Evolutionary conservation across 2,113 vertebrate species (phyloP), one percentile per base, ranked within the genome.

Genomic region (Mesembrinibis cayennensis): DNA sequence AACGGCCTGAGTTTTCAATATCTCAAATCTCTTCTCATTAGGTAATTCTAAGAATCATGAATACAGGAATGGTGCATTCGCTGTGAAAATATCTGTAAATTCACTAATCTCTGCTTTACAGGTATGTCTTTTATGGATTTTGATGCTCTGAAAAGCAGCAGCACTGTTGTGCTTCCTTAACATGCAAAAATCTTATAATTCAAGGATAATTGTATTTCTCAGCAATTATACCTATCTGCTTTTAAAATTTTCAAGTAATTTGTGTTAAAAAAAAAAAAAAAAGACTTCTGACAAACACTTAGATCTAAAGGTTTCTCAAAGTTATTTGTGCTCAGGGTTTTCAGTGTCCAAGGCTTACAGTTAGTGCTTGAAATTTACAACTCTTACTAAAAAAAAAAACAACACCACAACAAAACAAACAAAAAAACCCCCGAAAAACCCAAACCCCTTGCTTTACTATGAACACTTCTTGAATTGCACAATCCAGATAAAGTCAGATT

Each of bases 61-160:
- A 49, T 21, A 78, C 8, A 59, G 27, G 42, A 85, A 38, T 10
- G 4, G 11, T 6, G 2, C 6, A 42, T n/a, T 45, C 0, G 0
- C 21, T 27, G 23, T 30, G 67, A 70, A 81, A 94, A 34, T 9
- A 87, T 7, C 26, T 42, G 56, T 42, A 71, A 82, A 72, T 44
- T 45, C n/a, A 71, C 25, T 66, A 42, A 71, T 59, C 8, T 62
- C 40, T 66, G 18, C 16, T 86, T 49, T 66, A 0, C 13, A 62
- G 42, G 23, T 49, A 58, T 15, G 19, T 7, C 16, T 36, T 88
- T 29, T 21, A 17, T 17, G 26, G 34, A 53, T 74, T 44, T 50
- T 38, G 9, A 42, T 47, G n/a, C 25, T 44, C 18, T 58, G 40
- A 69, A 91, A 93, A 82, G 7, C 26, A 87, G 32, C 65, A 78